Evolutionary conservation across 1,140 invertebrate genomes (phyloP).

Genomic region (Schlechtendalia chinensis): DNA sequence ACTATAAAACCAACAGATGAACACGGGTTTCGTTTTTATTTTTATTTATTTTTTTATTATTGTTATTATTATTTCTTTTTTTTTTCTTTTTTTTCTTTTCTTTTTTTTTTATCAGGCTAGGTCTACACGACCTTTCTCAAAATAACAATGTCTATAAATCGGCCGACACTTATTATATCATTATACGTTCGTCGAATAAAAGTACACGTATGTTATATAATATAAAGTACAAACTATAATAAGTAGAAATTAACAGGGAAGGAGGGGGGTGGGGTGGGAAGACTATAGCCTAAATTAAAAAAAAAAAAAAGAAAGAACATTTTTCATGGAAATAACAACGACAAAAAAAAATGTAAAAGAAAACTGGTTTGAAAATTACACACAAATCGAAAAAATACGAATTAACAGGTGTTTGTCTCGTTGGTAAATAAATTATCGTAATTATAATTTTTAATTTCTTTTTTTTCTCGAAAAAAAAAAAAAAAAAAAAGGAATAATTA

Average conservation of each 20-base stretch:
- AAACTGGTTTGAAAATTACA: background rate
- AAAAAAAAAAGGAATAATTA: background rate
- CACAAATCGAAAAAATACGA: slow-evolving; percentile 2
- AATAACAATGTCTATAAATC: too few relatives aligned
- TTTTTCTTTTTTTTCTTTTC: too few relatives aligned
- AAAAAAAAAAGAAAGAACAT: background rate
- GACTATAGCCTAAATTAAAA: background rate
- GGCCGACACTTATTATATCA: too few relatives aligned
- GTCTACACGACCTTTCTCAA: too few relatives aligned
- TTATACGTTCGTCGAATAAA: too few relatives aligned
- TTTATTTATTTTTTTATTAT: too few relatives aligned
- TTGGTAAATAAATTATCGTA: background rate
- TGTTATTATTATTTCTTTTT: too few relatives aligned
- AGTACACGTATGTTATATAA: too few relatives aligned
- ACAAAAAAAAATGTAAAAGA: background rate
- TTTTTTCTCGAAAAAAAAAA: background rate
- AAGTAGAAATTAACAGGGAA: background rate
- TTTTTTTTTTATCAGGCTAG: too few relatives aligned
- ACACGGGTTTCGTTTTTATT: too few relatives aligned
- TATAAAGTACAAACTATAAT: background rate
- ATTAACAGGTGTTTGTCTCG: slow-evolving; percentile 3
- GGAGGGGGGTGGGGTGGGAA: too few relatives aligned
- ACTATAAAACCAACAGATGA: too few relatives aligned
- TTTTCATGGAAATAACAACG: background rate
- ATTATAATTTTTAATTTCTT: background rate